Base-by-base conservation (phyloP, 2,888 invertebrate genomes). In the Pelosia muscerda region DNA sequence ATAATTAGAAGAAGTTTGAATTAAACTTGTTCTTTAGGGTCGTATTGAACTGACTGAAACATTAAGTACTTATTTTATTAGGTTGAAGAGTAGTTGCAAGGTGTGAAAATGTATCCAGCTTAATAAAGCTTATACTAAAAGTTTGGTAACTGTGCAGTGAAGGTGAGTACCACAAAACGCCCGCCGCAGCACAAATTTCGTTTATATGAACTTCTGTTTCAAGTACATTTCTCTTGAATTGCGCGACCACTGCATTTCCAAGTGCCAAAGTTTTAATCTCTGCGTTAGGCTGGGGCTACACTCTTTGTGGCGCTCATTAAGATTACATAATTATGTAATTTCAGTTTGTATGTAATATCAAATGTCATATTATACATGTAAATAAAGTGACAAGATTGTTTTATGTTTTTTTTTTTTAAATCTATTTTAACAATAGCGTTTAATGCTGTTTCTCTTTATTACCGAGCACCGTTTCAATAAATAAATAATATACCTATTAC, bases 121-220 rank as follows among this genome's bases (percentile, higher is more conserved):
- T n/a, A n/a, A 88, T 78, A 77, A 38, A 69, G 76, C 74, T 79
- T 81, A 79, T 83, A 81, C 75, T 70, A 67, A 76, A 79, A 88
- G 86, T 88, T 87, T 85, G 88, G 86, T 86, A 80, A 76, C 78
- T 75, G 73, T 75, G 79, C 84, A 86, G 86, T 76, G 79, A 84
- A 86, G 86, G 84, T 81, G 84, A 79, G 81, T 82, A 81, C 69
- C 85, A 83, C 89, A 88, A 89, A 90, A 90, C 89, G 87, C 87
- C 83, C 77, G 86, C 91, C 88, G 86, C 90, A 89, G 88, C 89
- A 93, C 92, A 91, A 93, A 92, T 93, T 93, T 92, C 87, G 91
- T 90, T 93, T 93, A 91, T 92, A 93, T 94, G 93, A 94, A 93
- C 92, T 94, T 94, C 92, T 93, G 90, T 88, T 89, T 85, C 77